phyloP scores from a whole-genome alignment of 2,797 vertebrate genomes.

The Macrochelys suwanniensis region DNA sequence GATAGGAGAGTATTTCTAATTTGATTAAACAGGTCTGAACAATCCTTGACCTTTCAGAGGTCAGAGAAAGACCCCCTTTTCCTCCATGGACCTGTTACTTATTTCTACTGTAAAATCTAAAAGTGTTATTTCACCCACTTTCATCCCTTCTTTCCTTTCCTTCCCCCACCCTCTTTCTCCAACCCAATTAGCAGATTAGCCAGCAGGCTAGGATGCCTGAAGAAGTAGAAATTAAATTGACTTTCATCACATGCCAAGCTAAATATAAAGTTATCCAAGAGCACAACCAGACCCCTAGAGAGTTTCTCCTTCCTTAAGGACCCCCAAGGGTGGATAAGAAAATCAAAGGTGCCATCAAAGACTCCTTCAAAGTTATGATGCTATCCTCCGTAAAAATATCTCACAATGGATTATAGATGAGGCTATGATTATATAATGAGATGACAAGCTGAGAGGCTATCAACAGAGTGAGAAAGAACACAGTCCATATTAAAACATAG shows the following conservation, averaged over 20 bases:
- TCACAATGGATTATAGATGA: background rate
- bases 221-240: slow-evolving; percentile 66
- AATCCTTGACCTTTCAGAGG: background rate
- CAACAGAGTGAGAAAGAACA: background rate
- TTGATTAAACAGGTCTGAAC: background rate
- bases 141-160: slow-evolving; percentile 11
- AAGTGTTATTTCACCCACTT: background rate
- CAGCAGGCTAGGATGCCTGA: slow-evolving; percentile 47
- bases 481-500: background rate
- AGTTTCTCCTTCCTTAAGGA: background rate
- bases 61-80: background rate
- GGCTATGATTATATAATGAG: background rate
- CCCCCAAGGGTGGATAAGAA: background rate
- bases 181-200: slow-evolving; percentile 67
- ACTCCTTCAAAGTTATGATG: background rate
- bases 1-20: background rate
- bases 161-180: background rate
- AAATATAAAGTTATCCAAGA: slow-evolving; percentile 45
- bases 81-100: background rate
- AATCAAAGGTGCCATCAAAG: slow-evolving; percentile 53
- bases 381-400: background rate
- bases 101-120: background rate
- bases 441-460: background rate
- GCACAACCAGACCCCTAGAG: background rate
- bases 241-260: slow-evolving; percentile 57